Evolutionary conservation across 64 coral and sea anemone genomes (phyloP).

Genomic region (Trachythela sp.): DNA sequence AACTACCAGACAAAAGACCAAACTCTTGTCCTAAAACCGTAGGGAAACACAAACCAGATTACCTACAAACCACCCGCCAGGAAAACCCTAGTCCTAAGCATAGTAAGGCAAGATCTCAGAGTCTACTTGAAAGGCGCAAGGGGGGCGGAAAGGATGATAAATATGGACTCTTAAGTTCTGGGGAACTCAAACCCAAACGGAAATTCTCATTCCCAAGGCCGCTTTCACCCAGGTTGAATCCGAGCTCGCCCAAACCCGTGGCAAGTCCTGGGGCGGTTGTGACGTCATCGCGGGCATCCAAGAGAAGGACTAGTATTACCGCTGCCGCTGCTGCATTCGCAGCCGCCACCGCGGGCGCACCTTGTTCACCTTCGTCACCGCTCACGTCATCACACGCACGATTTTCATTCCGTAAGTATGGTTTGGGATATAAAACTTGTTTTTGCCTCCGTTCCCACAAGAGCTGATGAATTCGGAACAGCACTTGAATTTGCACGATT

Average conservation of each 20-base stretch:
- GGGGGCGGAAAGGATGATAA: neutral
- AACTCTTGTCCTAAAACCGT: conserved; percentile 15
- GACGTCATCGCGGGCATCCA: conserved; percentile 78
- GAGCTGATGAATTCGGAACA: no score
- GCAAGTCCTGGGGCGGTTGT: conserved; percentile 82
- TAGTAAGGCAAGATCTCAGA: neutral
- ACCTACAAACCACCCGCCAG: neutral
- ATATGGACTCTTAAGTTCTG: neutral
- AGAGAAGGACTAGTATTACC: conserved; percentile 84
- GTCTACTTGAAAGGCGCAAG: neutral
- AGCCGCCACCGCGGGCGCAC: conserved; percentile 88
- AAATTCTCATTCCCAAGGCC: conserved; percentile 30
- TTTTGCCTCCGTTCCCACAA: no score
- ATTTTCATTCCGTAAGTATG: conserved; percentile 85
- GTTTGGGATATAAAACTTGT: neutral
- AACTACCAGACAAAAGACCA: neutral
- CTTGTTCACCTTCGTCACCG: conserved; percentile 58
- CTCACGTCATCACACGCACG: conserved; percentile 32
- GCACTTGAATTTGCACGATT: no score
- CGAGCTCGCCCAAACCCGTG: conserved; percentile 54
- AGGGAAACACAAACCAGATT: neutral
- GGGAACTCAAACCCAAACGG: neutral
- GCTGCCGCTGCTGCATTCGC: conserved; percentile 94
- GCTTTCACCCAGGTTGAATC: conserved; percentile 65
- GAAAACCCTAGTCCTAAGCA: conserved; percentile 1